Evolutionary conservation across 2,888 invertebrate species (phyloP).

Genomic region (Diarsia rubi): DNA sequence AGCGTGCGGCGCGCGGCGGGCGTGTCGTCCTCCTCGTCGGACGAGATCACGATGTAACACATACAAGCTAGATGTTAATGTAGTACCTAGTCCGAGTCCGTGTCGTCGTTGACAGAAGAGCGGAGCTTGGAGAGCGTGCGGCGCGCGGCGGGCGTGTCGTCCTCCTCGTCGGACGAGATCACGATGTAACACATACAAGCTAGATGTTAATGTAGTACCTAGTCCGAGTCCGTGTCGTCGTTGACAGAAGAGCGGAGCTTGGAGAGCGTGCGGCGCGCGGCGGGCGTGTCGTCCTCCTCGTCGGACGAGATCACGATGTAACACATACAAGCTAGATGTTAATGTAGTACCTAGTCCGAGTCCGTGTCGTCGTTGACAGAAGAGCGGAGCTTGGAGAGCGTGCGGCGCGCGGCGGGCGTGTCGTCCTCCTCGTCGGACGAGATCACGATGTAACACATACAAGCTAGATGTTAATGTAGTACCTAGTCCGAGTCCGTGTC

Average conservation of each 20-base stretch:
- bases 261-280: too few relatives aligned
- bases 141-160: too few relatives aligned
- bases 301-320: too few relatives aligned
- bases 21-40: too few relatives aligned
- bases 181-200: neutral
- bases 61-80: neutral
- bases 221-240: neutral
- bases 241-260: neutral
- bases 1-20: too few relatives aligned
- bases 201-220: neutral
- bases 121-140: neutral
- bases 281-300: too few relatives aligned
- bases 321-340: neutral
- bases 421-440: too few relatives aligned
- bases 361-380: neutral
- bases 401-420: too few relatives aligned
- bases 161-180: too few relatives aligned
- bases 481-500: conserved; percentile 80
- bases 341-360: neutral
- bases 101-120: neutral
- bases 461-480: neutral
- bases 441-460: neutral
- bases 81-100: neutral
- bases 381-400: neutral
- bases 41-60: neutral